Evolutionary conservation across 2,888 invertebrate species (phyloP).

Genomic region (Anarsia innoxiella): DNA sequence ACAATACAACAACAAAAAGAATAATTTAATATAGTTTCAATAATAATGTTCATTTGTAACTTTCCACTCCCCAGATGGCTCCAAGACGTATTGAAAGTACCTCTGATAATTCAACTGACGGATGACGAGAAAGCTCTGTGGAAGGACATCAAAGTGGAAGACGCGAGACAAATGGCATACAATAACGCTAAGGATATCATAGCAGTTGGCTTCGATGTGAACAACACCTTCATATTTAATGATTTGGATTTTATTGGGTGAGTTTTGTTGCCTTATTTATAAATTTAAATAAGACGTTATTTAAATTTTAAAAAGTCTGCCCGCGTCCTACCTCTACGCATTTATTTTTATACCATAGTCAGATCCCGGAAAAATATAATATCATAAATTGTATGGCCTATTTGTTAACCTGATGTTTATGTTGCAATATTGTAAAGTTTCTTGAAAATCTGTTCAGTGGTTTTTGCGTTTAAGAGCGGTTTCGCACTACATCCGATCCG

Average conservation of each 20-base stretch:
- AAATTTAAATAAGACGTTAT: no score
- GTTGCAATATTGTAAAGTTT: no score
- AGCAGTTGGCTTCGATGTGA: slow-evolving; percentile 93
- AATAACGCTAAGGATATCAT: slow-evolving; percentile 99
- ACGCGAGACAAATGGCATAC: slow-evolving; percentile 86
- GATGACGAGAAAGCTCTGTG: slow-evolving; percentile 99
- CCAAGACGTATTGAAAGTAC: slow-evolving; percentile 97
- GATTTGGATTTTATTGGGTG: slow-evolving; percentile 96
- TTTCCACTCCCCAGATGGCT: slow-evolving; percentile 82
- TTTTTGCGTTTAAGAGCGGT: no score
- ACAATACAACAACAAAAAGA: background rate
- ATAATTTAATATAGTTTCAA: background rate
- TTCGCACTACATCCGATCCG: no score
- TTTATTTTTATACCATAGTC: no score
- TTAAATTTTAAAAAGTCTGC: no score
- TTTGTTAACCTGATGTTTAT: no score
- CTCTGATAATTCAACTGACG: slow-evolving; percentile 96
- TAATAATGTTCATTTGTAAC: background rate
- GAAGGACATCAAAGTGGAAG: slow-evolving; percentile 94
- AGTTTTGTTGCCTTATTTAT: no score
- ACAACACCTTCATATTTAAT: slow-evolving; percentile 98
- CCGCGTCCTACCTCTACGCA: no score
- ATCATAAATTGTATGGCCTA: no score
- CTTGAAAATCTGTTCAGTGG: no score
- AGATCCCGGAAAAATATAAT: no score